Evolutionary conservation across 1,140 invertebrate genomes (phyloP).

Genomic region (Sarcophaga bullata): DNA sequence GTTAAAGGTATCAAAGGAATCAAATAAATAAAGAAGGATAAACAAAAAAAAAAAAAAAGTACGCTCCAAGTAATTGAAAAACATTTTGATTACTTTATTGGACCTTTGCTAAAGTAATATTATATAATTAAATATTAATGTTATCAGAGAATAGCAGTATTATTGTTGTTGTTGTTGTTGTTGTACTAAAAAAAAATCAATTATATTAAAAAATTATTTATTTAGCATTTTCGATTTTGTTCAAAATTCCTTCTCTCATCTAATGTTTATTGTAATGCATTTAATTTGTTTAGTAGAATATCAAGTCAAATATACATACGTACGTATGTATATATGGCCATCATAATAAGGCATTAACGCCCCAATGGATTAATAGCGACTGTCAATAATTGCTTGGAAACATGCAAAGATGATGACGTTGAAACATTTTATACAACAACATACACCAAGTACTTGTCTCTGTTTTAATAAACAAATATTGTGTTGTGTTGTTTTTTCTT

Average conservation of each 20-base stretch:
- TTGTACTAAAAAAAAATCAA: neutral
- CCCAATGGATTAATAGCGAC: neutral
- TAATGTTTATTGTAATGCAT: slow-evolving; percentile 33
- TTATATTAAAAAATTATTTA: slow-evolving; percentile 17
- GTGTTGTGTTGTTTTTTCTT: too few relatives aligned
- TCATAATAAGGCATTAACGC: neutral
- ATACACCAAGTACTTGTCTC: too few relatives aligned
- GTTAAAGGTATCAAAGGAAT: neutral
- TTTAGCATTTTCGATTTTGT: neutral
- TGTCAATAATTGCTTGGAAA: slow-evolving; percentile 61
- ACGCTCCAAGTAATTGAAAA: neutral
- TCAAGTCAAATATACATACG: neutral
- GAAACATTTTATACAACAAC: neutral
- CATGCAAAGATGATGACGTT: slow-evolving; percentile 53
- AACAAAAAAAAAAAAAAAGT: neutral
- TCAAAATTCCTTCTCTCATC: neutral
- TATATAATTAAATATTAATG: neutral
- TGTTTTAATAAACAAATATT: too few relatives aligned
- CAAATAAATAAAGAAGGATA: neutral
- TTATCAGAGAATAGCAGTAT: neutral
- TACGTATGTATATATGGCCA: too few relatives aligned
- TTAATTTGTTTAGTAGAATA: slow-evolving; percentile 29
- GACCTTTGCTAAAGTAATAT: neutral
- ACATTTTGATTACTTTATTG: slow-evolving; percentile 33
- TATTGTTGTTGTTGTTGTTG: neutral